A percentile compares a stretch with the other conserved stretches of the same genome.
phyloP scores from a whole-genome alignment of 1,140 invertebrate genomes.

The Caenorhabditis tropicalis region DNA sequence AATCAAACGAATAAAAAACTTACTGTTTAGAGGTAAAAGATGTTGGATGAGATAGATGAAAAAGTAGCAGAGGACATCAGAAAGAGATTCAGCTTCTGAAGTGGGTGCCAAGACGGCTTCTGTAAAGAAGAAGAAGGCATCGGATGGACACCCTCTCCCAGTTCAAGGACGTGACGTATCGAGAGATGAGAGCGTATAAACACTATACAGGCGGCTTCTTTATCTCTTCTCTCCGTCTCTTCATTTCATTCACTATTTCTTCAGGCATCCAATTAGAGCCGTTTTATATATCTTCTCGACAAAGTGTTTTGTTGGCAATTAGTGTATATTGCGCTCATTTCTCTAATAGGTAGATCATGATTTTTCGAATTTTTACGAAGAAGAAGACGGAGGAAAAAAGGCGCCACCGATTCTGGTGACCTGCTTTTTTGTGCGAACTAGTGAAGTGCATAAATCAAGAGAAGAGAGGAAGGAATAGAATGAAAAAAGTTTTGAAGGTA shows the following conservation, averaged over 20 bases:
- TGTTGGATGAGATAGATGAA: background rate
- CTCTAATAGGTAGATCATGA: background rate
- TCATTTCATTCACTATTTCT: background rate
- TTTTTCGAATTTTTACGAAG: background rate
- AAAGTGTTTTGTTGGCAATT: background rate
- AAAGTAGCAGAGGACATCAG: background rate
- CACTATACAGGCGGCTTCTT: constrained; percentile 17
- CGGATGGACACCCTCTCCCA: constrained; percentile 4
- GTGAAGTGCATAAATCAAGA: constrained; percentile 24
- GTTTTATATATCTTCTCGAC: constrained; percentile 11
- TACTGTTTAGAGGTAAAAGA: background rate
- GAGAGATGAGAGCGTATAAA: constrained; percentile 13
- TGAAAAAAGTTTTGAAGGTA: constrained; percentile 6
- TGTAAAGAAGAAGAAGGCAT: background rate
- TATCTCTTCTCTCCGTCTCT: constrained; percentile 8
- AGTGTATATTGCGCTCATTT: background rate
- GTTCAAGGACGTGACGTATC: constrained; percentile 23
- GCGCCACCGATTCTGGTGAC: background rate
- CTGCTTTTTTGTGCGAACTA: constrained; percentile 3
- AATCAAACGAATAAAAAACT: background rate
- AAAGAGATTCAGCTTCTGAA: background rate
- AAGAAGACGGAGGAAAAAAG: background rate
- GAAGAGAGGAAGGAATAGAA: background rate
- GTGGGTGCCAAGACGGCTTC: background rate
- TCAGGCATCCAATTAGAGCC: constrained; percentile 15